Conservation (phyloP, 2,113 vertebrate species). For the Oreochromis tanganicae region DNA sequence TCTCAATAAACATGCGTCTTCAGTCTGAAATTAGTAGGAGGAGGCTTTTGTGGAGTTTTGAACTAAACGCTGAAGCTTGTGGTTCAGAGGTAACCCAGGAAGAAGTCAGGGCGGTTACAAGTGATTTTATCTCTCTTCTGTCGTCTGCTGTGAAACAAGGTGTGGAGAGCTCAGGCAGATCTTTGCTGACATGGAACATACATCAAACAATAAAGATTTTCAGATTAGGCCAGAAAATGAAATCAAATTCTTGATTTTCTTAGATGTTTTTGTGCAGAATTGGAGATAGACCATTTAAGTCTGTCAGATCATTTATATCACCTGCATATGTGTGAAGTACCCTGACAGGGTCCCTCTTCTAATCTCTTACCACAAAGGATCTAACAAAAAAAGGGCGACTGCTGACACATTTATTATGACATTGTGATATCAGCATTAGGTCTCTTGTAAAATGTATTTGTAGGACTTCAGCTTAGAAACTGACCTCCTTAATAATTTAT, state of each 20-base stretch:
- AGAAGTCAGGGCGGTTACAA: background rate
- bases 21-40: background rate
- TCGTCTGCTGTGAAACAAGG: background rate
- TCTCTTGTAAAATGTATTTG: background rate
- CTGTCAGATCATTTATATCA: background rate
- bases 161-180: background rate
- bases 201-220: rapidly evolving
- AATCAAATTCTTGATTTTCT: rapidly evolving
- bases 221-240: background rate
- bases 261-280: background rate
- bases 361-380: background rate
- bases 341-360: background rate
- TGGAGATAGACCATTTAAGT: rapidly evolving
- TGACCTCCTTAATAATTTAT: background rate
- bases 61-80: background rate
- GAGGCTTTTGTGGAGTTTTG: background rate
- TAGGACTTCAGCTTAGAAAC: background rate
- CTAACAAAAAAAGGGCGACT: background rate
- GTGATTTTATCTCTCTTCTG: background rate
- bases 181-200: background rate
- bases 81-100: background rate
- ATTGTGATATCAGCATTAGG: background rate
- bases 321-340: too few species aligned
- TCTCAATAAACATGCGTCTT: background rate
- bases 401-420: background rate